Evolutionary conservation across 1,140 invertebrate genomes (phyloP), one percentile per base, ranked within the genome.

Genomic region (Aphaenogaster rudis): DNA sequence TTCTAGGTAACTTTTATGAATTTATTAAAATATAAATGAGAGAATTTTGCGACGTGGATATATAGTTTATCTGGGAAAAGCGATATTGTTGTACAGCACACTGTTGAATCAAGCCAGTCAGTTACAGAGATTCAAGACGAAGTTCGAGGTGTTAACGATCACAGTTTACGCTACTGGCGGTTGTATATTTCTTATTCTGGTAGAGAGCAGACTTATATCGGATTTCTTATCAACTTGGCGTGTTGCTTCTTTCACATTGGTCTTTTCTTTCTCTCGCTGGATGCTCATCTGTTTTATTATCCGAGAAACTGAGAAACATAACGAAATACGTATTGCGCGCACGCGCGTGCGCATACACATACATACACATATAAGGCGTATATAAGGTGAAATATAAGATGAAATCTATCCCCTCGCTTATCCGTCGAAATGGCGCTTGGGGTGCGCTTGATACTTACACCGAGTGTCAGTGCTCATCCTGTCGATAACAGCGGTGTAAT

Each of bases 401-500:
- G 61, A 52, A 79, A 85, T 54, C 72, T 64, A 78, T 48, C 45
- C 57, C 45, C 45, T 36, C 15, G 39, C 17, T 78, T 63, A 77
- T 78, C 82, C 72, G 71, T 39, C 28, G 50, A 71, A 81, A 81
- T 81, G 50, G 67, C 64, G 64, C n/a, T 82, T 33, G 52, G 67
- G 80, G 52, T 13, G 48, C 39, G 57, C 8, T 48, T 42, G 72
- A 50, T 78, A 28, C n/a, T 61, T 72, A 72, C 21, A 45, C 45
- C n/a, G 21, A 63, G 59, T 42, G 72, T 67, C 72, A 42, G 82
- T 21, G 72, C 45, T 64, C 69, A 45, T 45, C 21, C 66, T 28
- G 52, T 74, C 33, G 81, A 85, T 85, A 85, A 85, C 72, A 77
- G 33, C 11, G 33, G 71, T n/a, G 42, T 84, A 85, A 85, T 85